Evolutionary conservation across 2,888 invertebrate species (phyloP).

Genomic region (Drosophila leonis): DNA sequence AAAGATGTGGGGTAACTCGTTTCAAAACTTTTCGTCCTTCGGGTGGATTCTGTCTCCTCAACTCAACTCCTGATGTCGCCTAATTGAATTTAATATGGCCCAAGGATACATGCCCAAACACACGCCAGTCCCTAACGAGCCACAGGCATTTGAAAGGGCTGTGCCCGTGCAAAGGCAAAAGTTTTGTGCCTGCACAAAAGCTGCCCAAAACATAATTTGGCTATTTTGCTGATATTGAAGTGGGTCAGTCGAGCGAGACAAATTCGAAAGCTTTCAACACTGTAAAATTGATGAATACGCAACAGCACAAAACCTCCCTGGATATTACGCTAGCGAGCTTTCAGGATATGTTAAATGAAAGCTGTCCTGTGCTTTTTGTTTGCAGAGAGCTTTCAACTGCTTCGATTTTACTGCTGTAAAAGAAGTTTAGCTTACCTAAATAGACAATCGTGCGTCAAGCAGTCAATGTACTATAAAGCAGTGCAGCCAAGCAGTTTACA

Average conservation of each 20-base stretch:
- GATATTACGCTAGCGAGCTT: neutral
- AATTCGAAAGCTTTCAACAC: slow-evolving; percentile 6
- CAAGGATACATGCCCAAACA: slow-evolving; percentile 2
- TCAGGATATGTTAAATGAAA: neutral
- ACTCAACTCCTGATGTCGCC: slow-evolving; percentile 1
- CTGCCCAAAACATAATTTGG: slow-evolving; percentile 33
- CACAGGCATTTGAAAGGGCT: slow-evolving; percentile 21
- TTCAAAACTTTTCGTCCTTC: slow-evolving; percentile 19
- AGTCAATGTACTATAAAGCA: slow-evolving; percentile 37
- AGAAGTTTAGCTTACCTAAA: neutral
- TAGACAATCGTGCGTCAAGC: slow-evolving; percentile 12
- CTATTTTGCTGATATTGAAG: slow-evolving; percentile 38
- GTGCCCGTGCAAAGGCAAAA: neutral
- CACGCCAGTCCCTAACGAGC: slow-evolving; percentile 9
- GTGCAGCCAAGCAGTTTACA: slow-evolving; percentile 18
- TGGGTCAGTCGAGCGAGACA: slow-evolving; percentile 52
- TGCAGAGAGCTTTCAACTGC: slow-evolving; percentile 4
- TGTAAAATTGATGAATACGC: too few species aligned
- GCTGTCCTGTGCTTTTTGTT: neutral
- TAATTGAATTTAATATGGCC: slow-evolving; percentile 55
- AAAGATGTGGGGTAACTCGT: neutral
- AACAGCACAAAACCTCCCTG: slow-evolving; percentile 7
- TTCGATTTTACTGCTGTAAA: slow-evolving; percentile 3
- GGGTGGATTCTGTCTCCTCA: neutral
- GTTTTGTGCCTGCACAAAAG: slow-evolving; percentile 20